These are phyloP conservation scores for Eristalinus sepulchralis DNA, from an alignment of 2,888 invertebrate genomes.

Conservation along the genomic window DNA sequence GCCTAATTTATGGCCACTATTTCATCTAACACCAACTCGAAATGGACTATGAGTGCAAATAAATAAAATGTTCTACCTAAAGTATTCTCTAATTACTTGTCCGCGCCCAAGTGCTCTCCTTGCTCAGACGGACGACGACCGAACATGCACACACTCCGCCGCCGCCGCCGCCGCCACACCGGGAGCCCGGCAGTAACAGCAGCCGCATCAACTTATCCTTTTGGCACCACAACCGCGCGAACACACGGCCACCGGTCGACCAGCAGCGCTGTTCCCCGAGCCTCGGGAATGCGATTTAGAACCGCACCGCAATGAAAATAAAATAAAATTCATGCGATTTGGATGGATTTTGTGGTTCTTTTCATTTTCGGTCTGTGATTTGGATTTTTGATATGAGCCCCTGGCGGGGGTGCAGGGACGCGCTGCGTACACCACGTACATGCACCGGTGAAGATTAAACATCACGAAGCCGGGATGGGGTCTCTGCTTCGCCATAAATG, in stretches of 20 bases:
- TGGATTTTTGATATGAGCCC: constrained; percentile 15
- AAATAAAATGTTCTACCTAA: constrained; percentile 68
- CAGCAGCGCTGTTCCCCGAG: constrained; percentile 2
- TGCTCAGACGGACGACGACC: background rate
- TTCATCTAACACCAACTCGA: constrained; percentile 68
- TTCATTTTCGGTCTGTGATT: constrained; percentile 38
- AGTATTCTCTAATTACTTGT: constrained; percentile 70
- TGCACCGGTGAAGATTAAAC: constrained; percentile 37
- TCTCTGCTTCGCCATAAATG: constrained; percentile 21
- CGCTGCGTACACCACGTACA: background rate
- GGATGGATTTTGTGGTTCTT: constrained; percentile 18
- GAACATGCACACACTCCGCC: constrained; percentile 18
- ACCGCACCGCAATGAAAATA: constrained; percentile 19
- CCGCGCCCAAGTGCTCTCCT: constrained; percentile 46
- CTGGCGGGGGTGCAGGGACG: background rate
- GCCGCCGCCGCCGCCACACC: background rate
- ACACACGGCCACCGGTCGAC: background rate
- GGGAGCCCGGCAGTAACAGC: constrained; percentile 6
- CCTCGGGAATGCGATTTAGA: constrained; percentile 39
- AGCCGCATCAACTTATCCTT: constrained; percentile 40
- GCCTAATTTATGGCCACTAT: constrained; percentile 67
- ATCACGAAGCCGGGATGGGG: constrained; percentile 26
- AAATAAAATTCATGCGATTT: constrained; percentile 32
- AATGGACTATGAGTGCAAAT: constrained; percentile 61
- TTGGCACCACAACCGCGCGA: background rate